Conservation (phyloP, 1,140 invertebrate genomes). For the Himalopsyche phryganea region DNA sequence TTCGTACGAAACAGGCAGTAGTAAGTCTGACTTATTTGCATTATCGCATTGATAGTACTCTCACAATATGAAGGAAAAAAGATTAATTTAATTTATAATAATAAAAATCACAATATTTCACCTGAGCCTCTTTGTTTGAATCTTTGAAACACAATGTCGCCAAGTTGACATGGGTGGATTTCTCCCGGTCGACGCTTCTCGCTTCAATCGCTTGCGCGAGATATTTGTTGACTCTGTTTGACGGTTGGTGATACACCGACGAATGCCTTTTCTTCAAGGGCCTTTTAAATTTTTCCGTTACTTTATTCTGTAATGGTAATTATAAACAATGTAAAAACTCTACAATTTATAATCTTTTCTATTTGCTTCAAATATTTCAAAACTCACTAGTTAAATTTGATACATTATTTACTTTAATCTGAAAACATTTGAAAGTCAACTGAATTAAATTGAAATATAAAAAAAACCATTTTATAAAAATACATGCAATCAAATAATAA, state of each 20-base stretch:
- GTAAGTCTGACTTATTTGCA: too few species aligned
- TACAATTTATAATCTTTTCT: too few species aligned
- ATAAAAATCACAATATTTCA: too few species aligned
- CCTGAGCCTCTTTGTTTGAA: slow-evolving; percentile 72
- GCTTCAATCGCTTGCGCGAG: slow-evolving; percentile 86
- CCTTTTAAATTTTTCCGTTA: slow-evolving; percentile 81
- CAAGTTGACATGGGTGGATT: slow-evolving; percentile 81
- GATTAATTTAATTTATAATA: too few species aligned
- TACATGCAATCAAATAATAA: neutral
- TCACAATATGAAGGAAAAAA: too few species aligned
- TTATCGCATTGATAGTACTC: too few species aligned
- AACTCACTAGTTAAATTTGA: too few species aligned
- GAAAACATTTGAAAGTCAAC: too few species aligned
- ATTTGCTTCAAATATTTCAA: too few species aligned
- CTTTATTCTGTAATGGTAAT: slow-evolving; percentile 64
- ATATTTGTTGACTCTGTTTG: slow-evolving; percentile 87
- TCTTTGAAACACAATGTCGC: slow-evolving; percentile 82
- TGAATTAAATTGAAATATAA: too few species aligned
- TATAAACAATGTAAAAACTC: neutral
- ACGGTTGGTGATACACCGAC: slow-evolving; percentile 79
- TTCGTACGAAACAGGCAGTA: too few species aligned
- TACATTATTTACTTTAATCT: too few species aligned
- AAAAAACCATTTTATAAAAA: neutral
- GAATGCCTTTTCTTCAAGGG: slow-evolving; percentile 85
- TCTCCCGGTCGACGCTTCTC: slow-evolving; percentile 84